These are phyloP conservation scores for Tragulus kanchil DNA, from an alignment of 2,113 vertebrate species.

Conservation along the genomic window DNA sequence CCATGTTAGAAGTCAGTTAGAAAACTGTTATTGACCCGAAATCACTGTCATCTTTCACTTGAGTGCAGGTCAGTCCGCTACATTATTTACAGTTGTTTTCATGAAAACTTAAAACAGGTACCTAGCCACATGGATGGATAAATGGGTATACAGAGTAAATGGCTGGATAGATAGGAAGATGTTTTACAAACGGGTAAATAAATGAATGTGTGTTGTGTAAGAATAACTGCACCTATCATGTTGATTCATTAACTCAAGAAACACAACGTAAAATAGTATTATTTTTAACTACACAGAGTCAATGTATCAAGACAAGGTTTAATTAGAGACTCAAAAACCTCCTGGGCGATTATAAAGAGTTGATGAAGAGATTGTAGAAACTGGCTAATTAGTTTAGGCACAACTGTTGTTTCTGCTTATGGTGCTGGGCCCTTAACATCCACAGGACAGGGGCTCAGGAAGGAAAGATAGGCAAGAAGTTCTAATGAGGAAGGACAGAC, in stretches of 20 bases:
- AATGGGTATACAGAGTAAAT: not conserved
- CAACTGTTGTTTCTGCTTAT: not conserved
- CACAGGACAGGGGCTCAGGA: not conserved
- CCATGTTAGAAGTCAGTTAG: constrained; percentile 22
- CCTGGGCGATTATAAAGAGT: not conserved
- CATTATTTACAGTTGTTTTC: constrained; percentile 45
- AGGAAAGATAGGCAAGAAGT: not conserved
- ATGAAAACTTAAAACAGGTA: constrained; percentile 22
- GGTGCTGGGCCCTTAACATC: not conserved
- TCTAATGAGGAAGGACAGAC: not conserved
- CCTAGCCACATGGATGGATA: not conserved
- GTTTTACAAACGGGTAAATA: not conserved
- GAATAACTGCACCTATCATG: constrained; percentile 1
- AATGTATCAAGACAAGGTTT: not conserved
- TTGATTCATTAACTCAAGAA: constrained; percentile 6
- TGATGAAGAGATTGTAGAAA: not conserved
- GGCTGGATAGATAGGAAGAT: not conserved
- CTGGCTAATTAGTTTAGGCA: not conserved
- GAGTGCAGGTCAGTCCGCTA: constrained; percentile 28
- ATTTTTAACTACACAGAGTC: not conserved
- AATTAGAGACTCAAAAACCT: not conserved
- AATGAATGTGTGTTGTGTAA: not conserved
- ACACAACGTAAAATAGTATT: not conserved
- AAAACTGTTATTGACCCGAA: constrained; percentile 63
- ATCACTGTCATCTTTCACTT: constrained; percentile 54